Evolutionary conservation across 2,888 invertebrate genomes (phyloP).

Genomic region (Ceraclea dissimilis): DNA sequence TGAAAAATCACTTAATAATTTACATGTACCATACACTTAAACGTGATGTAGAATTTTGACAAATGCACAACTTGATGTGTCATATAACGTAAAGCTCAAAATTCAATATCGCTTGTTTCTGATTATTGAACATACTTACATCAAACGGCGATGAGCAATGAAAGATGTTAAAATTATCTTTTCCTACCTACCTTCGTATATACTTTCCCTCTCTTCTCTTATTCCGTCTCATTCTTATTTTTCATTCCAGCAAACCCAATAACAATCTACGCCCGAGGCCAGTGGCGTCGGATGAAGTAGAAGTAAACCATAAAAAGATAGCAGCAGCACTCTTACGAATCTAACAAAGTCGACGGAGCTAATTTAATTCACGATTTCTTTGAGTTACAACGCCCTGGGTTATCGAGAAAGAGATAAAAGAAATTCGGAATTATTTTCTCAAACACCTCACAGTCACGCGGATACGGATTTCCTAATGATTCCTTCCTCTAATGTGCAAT

Average conservation of each 20-base stretch:
- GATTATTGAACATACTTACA: no score
- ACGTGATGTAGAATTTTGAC: no score
- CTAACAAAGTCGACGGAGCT: conserved; percentile 20
- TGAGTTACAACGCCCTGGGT: conserved; percentile 22
- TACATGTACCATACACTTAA: no score
- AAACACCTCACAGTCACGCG: no score
- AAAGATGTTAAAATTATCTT: no score
- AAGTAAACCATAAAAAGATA: background rate
- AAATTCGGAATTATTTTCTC: background rate
- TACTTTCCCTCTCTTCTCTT: background rate
- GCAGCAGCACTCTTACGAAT: conserved; percentile 16
- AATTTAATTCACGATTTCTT: conserved; percentile 26
- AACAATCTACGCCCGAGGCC: conserved; percentile 22
- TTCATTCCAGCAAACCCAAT: conserved; percentile 22
- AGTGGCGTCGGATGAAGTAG: background rate
- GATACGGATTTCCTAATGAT: no score
- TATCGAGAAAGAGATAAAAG: conserved; percentile 21
- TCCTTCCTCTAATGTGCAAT: no score
- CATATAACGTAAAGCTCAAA: no score
- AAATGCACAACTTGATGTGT: no score
- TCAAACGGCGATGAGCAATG: no score
- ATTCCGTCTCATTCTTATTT: conserved; percentile 20
- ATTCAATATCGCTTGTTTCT: no score
- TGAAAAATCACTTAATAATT: no score
- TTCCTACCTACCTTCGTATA: background rate